Percentiles rank a stretch among this genome's conserved stretches.
These are phyloP conservation scores for Mobula hypostoma DNA, from an alignment of 2,113 vertebrate genomes.

Conservation along the genomic window DNA sequence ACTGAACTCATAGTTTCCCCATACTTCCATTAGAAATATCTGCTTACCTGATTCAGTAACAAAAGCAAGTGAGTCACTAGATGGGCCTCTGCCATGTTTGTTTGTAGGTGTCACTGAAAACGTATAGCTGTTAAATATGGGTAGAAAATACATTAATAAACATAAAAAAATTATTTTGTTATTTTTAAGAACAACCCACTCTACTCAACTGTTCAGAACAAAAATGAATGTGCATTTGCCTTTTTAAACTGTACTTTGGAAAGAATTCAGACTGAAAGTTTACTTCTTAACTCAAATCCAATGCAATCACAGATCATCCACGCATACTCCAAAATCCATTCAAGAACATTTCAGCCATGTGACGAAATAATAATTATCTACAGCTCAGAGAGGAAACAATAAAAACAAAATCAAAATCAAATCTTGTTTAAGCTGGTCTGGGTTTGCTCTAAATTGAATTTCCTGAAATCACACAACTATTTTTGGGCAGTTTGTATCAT, in stretches of 20 bases:
- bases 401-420: too few species aligned
- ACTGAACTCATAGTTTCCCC: not conserved
- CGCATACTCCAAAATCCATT: not conserved
- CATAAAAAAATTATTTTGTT: not conserved
- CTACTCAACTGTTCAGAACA: not conserved
- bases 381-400: too few species aligned
- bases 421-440: too few species aligned
- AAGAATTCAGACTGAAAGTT: not conserved
- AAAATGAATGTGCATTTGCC: not conserved
- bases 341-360: too few species aligned
- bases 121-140: slow-evolving; percentile 69
- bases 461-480: too few species aligned
- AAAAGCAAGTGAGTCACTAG: slow-evolving; percentile 75
- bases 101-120: slow-evolving; percentile 88
- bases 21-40: slow-evolving; percentile 47
- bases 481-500: too few species aligned
- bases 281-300: not conserved
- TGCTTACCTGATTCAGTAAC: slow-evolving; percentile 86
- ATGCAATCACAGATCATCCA: not conserved
- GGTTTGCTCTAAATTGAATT: too few species aligned
- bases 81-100: slow-evolving; percentile 77
- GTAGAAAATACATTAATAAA: not conserved
- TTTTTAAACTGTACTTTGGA: not conserved
- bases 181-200: not conserved
- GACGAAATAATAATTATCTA: too few species aligned